These are phyloP conservation scores for Pagetopsis macropterus DNA, from an alignment of 2,797 vertebrate genomes.

Conservation along the genomic window DNA sequence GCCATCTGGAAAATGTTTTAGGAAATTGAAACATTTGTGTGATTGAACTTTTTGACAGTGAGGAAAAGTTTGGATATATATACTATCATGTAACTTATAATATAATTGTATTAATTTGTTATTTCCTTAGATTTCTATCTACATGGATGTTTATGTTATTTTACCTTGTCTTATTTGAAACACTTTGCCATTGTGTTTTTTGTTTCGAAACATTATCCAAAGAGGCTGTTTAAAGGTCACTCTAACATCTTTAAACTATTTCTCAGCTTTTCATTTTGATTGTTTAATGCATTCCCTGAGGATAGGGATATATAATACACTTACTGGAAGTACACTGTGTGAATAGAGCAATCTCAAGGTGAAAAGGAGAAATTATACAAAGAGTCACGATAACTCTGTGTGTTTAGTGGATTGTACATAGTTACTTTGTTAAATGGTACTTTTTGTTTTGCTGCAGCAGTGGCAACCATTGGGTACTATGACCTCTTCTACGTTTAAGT, in stretches of 20 bases:
- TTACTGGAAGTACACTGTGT: background rate
- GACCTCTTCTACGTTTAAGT: background rate
- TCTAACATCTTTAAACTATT: background rate
- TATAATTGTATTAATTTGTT: too few species aligned
- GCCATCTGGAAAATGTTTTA: too few species aligned
- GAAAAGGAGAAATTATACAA: conserved; percentile 22
- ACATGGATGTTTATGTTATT: background rate
- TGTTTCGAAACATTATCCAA: background rate
- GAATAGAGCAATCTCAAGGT: conserved; percentile 45
- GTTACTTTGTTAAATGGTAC: background rate
- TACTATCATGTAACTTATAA: too few species aligned
- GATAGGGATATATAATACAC: background rate
- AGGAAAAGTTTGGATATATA: too few species aligned
- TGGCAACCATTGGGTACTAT: background rate
- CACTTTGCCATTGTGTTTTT: background rate
- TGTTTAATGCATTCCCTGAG: background rate
- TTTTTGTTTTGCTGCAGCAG: background rate
- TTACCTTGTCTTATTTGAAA: background rate
- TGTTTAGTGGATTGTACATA: conserved; percentile 17
- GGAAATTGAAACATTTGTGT: background rate
- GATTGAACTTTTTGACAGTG: too few species aligned
- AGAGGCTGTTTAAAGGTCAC: background rate
- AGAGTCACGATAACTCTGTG: conserved; percentile 37
- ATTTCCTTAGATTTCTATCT: background rate
- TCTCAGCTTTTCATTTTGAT: background rate